Conservation (phyloP, 2,113 vertebrate species). For the Brienomyrus brachyistius region DNA sequence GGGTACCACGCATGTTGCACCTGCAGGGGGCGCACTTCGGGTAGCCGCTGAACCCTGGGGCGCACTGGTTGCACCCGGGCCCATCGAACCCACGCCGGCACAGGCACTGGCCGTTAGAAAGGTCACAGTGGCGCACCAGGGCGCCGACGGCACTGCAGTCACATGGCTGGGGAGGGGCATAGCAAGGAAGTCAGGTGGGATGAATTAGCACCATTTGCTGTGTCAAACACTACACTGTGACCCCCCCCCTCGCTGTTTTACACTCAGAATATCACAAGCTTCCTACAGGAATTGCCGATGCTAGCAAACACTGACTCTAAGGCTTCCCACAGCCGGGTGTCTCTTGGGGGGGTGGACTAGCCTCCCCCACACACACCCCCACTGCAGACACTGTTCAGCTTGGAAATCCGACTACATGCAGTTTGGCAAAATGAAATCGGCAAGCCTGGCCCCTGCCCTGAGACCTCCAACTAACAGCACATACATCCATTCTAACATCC, state of each 20-base stretch:
- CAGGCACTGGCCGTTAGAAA: constrained; percentile 63
- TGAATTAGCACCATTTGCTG: background rate
- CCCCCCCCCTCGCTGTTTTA: background rate
- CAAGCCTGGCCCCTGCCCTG: background rate
- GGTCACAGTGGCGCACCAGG: constrained; percentile 57
- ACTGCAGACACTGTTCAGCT: background rate
- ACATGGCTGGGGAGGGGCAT: constrained; percentile 63
- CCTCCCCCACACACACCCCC: background rate
- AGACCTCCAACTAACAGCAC: background rate
- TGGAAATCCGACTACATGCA: background rate
- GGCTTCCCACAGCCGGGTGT: background rate
- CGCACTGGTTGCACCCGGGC: constrained; percentile 64
- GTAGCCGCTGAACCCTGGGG: constrained; percentile 71
- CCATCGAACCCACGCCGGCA: constrained; percentile 69
- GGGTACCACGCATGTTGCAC: constrained; percentile 73
- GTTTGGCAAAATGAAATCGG: background rate
- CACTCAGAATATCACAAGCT: background rate
- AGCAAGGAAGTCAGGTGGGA: background rate
- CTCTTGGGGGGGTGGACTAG: background rate
- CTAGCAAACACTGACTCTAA: background rate
- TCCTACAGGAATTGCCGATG: background rate
- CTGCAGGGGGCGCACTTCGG: constrained; percentile 75
- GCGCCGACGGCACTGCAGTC: constrained; percentile 71
- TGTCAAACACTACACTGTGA: background rate
- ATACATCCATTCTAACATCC: background rate